phyloP scores from a whole-genome alignment of 2,797 vertebrate genomes.

The Monodelphis domestica region DNA sequence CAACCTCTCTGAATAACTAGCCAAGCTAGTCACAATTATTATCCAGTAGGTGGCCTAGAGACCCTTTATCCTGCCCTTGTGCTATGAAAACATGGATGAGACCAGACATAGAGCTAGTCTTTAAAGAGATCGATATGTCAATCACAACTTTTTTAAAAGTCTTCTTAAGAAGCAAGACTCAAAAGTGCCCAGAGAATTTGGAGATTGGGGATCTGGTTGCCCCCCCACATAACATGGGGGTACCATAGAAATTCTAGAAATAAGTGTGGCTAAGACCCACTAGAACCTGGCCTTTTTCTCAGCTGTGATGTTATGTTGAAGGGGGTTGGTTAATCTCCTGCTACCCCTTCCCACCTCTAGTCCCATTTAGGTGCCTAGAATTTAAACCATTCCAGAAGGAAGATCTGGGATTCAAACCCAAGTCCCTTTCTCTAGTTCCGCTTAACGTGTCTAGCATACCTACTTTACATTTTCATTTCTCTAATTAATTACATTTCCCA shows the following conservation, averaged over 20 bases:
- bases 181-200: not conserved
- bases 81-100: not conserved
- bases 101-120: not conserved
- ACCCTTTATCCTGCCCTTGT: not conserved
- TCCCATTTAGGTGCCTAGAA: not conserved
- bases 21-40: not conserved
- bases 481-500: not conserved
- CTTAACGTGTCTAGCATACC: not conserved
- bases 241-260: not conserved
- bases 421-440: not conserved
- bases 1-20: not conserved
- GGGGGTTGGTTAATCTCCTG: not conserved
- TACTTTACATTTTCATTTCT: not conserved
- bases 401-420: not conserved
- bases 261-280: not conserved
- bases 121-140: not conserved
- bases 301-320: not conserved
- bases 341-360: not conserved
- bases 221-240: not conserved
- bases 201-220: not conserved
- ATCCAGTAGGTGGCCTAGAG: not conserved
- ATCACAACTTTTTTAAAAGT: not conserved
- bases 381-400: not conserved
- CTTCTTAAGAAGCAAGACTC: not conserved
- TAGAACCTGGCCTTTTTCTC: not conserved